Conservation (phyloP, 2,888 invertebrate species). For the Habrosyne pyritoides region DNA sequence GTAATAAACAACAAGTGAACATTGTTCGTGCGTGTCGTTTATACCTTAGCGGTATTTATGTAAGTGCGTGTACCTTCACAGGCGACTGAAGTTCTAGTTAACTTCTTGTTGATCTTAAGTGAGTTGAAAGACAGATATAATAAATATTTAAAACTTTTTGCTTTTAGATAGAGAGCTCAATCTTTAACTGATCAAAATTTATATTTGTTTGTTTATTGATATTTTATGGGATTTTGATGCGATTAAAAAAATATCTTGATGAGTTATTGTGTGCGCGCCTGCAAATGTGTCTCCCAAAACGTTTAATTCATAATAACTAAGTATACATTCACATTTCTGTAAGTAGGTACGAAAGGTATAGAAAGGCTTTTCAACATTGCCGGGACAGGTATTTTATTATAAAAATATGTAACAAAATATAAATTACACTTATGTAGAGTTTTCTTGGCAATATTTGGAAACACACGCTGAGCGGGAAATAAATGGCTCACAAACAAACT, state of each 20-base stretch:
- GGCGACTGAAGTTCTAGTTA: conserved; percentile 33
- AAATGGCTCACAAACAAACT: not conserved
- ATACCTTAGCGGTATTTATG: conserved; percentile 47
- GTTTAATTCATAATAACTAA: no score
- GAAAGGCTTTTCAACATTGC: no score
- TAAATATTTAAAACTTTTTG: not conserved
- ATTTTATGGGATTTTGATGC: no score
- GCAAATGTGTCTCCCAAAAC: no score
- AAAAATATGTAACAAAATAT: not conserved
- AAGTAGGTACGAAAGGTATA: no score
- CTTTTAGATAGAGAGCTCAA: no score
- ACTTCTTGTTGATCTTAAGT: conserved; percentile 28
- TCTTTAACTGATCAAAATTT: no score
- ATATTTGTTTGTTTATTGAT: no score
- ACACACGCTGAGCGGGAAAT: not conserved
- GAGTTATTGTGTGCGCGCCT: no score
- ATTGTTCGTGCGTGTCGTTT: conserved; percentile 34
- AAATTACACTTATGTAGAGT: not conserved
- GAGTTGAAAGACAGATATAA: not conserved
- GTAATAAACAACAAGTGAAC: not conserved
- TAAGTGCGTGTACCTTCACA: conserved; percentile 39
- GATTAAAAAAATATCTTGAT: no score
- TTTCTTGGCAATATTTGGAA: not conserved
- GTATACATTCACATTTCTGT: no score
- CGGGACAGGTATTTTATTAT: not conserved